Base-by-base conservation (phyloP, 2,888 invertebrate species). In the Tachystola acroxantha region DNA sequence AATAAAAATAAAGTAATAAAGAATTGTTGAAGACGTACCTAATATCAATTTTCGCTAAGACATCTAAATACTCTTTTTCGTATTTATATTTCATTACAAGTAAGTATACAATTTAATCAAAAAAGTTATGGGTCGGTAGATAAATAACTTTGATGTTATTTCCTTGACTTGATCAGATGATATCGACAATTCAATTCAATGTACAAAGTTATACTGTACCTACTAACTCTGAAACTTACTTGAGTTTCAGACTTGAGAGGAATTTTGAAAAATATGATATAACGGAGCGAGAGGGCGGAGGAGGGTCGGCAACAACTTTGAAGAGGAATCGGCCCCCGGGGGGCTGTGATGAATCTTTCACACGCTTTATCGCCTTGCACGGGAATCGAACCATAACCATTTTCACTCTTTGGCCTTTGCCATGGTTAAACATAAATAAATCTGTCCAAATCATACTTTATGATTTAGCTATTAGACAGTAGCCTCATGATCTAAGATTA, bases 241-340 rank as follows among this genome's bases (percentile, higher is more conserved):
- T n/a, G n/a, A n/a, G n/a, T n/a, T n/a, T n/a, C n/a, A n/a, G n/a
- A n/a, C n/a, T 76, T 66, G 59, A 56, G 50, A 5, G 58, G 58
- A 57, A 71, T 81, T 82, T 82, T 75, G 72, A 79, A 80, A 81
- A 81, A 82, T 84, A 80, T 81, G 77, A 79, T 80, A 76, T 72
- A 76, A 79, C 70, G 56, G 64, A 62, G 64, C 56, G 46, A 52
- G 65, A 67, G 71, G 65, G 66, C 58, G 59, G 16, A 16, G 32
- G 69, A 64, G 68, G 69, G 64, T 61, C 59, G 69, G 68, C 65
- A 64, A 63, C 71, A 78, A 81, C 64, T 82, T 82, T 55, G 72
- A 72, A 74, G 76, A 84, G 72, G 62, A 75, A 84, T 84, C 63
- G 79, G 60, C 64, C 84, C 73, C 80, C 48, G 42, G 78, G 72